Conservation (phyloP, 2,113 vertebrate species). For the Tachysurus fulvidraco region DNA sequence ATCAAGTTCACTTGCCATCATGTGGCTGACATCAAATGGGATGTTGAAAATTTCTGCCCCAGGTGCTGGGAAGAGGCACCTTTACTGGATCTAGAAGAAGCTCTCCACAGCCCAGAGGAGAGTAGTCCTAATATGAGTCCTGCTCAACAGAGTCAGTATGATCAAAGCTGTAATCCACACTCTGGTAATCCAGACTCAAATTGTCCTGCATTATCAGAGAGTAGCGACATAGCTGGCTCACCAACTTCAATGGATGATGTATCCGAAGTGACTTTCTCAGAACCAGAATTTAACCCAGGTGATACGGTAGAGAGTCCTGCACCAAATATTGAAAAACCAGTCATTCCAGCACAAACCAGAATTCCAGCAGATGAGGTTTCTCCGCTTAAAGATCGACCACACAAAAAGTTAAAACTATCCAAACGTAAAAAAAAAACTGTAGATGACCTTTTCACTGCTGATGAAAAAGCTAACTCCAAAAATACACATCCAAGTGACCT, state of each 20-base stretch:
- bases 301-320: neutral
- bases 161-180: neutral
- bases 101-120: neutral
- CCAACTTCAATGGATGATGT: neutral
- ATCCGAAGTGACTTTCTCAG: neutral
- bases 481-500: neutral
- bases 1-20: conserved; percentile 24
- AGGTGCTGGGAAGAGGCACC: conserved; percentile 43
- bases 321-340: neutral
- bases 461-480: neutral
- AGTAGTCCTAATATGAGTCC: neutral
- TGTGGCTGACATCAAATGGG: neutral
- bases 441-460: conserved; percentile 10
- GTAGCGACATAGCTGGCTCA: neutral
- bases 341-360: neutral
- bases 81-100: conserved; percentile 28
- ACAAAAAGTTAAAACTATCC: neutral
- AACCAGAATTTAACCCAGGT: neutral
- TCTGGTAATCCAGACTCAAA: neutral
- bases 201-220: neutral
- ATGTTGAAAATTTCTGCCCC: conserved; percentile 26
- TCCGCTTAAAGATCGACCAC: neutral
- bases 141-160: neutral
- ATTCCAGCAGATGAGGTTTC: neutral
- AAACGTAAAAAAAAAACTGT: neutral